Conservation (phyloP, 1,140 invertebrate species). For the Bilobella aurantiaca region DNA sequence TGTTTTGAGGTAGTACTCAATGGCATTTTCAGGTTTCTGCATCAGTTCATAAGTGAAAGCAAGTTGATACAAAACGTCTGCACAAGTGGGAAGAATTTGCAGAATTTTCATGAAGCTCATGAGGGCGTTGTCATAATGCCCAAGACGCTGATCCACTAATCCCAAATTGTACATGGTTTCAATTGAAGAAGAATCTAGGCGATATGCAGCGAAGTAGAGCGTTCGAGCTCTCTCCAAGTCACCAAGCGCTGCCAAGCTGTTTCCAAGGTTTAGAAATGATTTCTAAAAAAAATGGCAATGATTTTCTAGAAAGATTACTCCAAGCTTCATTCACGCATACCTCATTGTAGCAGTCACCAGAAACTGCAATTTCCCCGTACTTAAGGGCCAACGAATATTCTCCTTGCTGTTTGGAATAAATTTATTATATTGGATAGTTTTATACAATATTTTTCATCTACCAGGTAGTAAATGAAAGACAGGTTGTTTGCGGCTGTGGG, state of each 20-base stretch:
- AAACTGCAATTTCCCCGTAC: constrained; percentile 62
- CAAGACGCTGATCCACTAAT: constrained; percentile 58
- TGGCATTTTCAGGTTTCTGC: constrained; percentile 77
- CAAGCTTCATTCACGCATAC: neutral
- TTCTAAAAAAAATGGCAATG: constrained; percentile 48
- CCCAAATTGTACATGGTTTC: constrained; percentile 87
- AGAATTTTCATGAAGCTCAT: constrained; percentile 73
- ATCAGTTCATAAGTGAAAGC: constrained; percentile 69
- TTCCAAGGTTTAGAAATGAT: constrained; percentile 79
- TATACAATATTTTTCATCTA: constrained; percentile 38
- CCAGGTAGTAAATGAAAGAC: constrained; percentile 76
- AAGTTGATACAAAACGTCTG: constrained; percentile 75
- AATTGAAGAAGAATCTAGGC: constrained; percentile 69
- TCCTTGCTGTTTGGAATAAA: constrained; percentile 53
- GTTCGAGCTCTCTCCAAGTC: constrained; percentile 64
- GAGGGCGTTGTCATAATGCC: constrained; percentile 59
- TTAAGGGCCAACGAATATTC: constrained; percentile 69
- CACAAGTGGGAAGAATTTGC: constrained; percentile 60
- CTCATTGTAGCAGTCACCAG: constrained; percentile 62
- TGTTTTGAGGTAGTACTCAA: constrained; percentile 76
- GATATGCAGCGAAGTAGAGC: constrained; percentile 63
- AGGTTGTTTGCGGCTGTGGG: constrained; percentile 78
- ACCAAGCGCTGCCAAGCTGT: constrained; percentile 60
- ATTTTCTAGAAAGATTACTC: neutral
- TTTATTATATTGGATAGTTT: neutral